phyloP scores from a whole-genome alignment of 2,797 vertebrate species.

The Acridotheres tristis region DNA sequence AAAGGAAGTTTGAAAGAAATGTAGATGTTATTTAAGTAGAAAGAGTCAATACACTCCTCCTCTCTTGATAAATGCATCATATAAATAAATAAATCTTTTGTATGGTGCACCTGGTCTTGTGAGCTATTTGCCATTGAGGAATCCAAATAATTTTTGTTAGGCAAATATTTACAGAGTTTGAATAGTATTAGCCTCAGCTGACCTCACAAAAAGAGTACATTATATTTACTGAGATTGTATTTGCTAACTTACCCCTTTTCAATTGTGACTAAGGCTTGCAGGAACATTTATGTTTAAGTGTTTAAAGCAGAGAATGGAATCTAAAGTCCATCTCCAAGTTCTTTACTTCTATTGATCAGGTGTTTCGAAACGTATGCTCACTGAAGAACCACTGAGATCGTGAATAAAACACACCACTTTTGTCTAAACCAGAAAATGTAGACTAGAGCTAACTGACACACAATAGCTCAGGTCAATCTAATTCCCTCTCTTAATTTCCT shows the following conservation, averaged over 20 bases:
- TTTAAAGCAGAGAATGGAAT: not conserved
- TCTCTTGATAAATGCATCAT: not conserved
- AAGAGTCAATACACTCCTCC: not conserved
- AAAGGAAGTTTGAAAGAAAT: not conserved
- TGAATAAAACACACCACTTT: not conserved
- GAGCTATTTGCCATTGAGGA: not conserved
- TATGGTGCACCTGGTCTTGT: not conserved
- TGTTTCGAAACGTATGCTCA: not conserved
- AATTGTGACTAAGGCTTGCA: not conserved
- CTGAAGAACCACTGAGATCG: not conserved
- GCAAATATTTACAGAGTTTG: constrained; percentile 29
- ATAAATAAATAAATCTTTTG: not conserved
- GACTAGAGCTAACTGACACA: not conserved
- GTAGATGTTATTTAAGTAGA: not conserved
- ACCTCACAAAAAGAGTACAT: not conserved
- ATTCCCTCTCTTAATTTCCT: not conserved
- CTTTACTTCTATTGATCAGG: not conserved
- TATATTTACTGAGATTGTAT: not conserved
- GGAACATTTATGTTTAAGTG: not conserved
- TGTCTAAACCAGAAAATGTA: not conserved
- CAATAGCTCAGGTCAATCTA: not conserved
- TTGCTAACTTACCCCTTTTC: not conserved
- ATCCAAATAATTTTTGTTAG: not conserved
- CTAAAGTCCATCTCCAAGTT: not conserved
- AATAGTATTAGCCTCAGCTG: not conserved